Evolutionary conservation across 2,113 vertebrate genomes (phyloP).

Genomic region (Cynocephalus volans): DNA sequence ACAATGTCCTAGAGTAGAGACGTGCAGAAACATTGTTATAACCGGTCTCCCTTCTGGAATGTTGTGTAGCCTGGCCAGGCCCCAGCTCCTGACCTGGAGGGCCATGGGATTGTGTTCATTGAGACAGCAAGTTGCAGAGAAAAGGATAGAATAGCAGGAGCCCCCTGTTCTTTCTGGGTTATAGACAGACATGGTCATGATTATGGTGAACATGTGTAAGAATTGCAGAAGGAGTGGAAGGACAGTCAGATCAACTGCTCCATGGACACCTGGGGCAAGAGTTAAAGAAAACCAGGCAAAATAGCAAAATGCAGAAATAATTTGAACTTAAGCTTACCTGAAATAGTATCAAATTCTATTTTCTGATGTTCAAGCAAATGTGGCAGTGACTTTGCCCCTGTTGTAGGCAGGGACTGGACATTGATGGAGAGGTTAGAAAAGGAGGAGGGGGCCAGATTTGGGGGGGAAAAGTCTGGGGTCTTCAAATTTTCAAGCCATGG

Average conservation of each 20-base stretch:
- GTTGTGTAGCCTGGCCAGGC: too few relatives aligned
- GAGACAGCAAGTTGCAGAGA: not conserved
- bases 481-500: too few relatives aligned
- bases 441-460: too few relatives aligned
- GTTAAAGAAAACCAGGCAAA: too few relatives aligned
- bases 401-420: not conserved
- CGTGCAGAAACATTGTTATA: too few relatives aligned
- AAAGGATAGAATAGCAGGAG: not conserved
- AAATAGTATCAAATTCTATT: not conserved
- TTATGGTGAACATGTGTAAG: not conserved
- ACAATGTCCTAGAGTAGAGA: too few relatives aligned
- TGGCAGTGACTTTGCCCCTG: not conserved
- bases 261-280: not conserved
- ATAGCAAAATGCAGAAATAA: not conserved
- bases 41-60: too few relatives aligned
- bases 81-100: not conserved
- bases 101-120: not conserved
- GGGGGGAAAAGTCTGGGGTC: not conserved
- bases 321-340: not conserved
- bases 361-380: not conserved
- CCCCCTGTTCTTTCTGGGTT: not conserved
- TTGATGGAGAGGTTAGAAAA: not conserved
- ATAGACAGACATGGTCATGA: not conserved
- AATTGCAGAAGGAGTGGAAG: not conserved
- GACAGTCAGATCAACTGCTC: not conserved